Percentiles rank a stretch among this genome's conserved stretches.
phyloP scores from a whole-genome alignment of 2,888 invertebrate species.

The Campoplex capitator region DNA sequence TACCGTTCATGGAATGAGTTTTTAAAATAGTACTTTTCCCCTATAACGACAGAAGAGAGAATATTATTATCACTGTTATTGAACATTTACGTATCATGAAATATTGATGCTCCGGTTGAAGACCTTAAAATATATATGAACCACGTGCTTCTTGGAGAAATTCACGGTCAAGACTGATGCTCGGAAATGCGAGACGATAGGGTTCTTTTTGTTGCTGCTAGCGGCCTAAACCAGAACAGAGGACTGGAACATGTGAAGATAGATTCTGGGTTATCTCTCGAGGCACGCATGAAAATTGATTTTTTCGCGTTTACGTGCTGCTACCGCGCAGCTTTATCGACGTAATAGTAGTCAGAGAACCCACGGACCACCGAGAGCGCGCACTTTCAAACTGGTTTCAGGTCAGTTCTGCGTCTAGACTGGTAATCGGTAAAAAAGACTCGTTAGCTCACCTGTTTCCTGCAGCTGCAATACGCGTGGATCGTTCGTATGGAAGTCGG shows the following conservation, averaged over 20 bases:
- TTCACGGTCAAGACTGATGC: constrained; percentile 37
- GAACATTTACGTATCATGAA: background rate
- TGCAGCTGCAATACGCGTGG: background rate
- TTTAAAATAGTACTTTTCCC: background rate
- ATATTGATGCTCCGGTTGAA: background rate
- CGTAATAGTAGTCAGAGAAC: background rate
- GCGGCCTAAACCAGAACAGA: background rate
- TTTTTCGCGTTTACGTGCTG: background rate
- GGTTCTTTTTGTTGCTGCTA: constrained; percentile 11
- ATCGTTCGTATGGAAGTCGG: background rate
- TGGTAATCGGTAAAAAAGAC: background rate
- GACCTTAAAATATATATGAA: background rate
- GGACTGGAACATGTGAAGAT: background rate
- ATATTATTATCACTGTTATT: background rate
- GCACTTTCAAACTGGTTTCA: constrained; percentile 49
- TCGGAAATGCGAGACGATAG: background rate
- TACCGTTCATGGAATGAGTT: background rate
- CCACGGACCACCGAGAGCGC: constrained; percentile 17
- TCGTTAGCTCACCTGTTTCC: constrained; percentile 43
- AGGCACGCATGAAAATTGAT: constrained; percentile 25
- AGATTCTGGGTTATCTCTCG: background rate
- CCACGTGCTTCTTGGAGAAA: constrained; percentile 7
- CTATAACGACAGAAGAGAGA: too few relatives aligned
- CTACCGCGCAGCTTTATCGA: constrained; percentile 28
- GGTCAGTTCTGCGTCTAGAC: background rate